Evolutionary conservation across 2,888 invertebrate species (phyloP).

Genomic region (Latheticus oryzae): DNA sequence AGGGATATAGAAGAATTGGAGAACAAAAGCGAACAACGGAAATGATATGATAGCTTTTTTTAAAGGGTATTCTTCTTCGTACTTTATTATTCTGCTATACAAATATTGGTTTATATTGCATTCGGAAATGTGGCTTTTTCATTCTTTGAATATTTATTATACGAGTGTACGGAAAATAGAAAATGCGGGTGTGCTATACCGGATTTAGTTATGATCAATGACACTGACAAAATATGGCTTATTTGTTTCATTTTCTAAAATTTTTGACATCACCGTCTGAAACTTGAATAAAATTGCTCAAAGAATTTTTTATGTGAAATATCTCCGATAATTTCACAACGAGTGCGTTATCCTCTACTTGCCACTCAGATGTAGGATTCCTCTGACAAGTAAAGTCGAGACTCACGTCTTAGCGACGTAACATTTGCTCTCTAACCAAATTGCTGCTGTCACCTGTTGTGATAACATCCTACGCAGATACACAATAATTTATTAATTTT

Average conservation of each 20-base stretch:
- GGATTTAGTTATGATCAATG: too few relatives aligned
- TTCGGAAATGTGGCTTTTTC: constrained; percentile 56
- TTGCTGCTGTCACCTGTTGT: constrained; percentile 22
- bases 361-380: too few relatives aligned
- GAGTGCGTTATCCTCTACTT: too few relatives aligned
- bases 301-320: too few relatives aligned
- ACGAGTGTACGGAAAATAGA: too few relatives aligned
- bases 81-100: constrained; percentile 48
- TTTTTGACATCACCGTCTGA: too few relatives aligned
- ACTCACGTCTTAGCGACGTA: constrained; percentile 1
- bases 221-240: too few relatives aligned
- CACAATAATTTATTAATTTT: background rate
- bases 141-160: constrained; percentile 51
- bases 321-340: too few relatives aligned
- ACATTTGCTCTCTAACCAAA: constrained; percentile 4
- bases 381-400: too few relatives aligned
- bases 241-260: too few relatives aligned
- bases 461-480: constrained; percentile 2
- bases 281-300: too few relatives aligned
- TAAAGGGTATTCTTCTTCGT: constrained; percentile 46
- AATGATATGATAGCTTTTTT: constrained; percentile 46
- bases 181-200: too few relatives aligned
- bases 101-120: constrained; percentile 59
- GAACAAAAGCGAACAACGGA: constrained; percentile 43
- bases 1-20: constrained; percentile 22